A percentile compares a stretch with the other conserved stretches of the same genome.
phyloP scores from a whole-genome alignment of 2,888 invertebrate species.

The Caenorhabditis wallacei region DNA sequence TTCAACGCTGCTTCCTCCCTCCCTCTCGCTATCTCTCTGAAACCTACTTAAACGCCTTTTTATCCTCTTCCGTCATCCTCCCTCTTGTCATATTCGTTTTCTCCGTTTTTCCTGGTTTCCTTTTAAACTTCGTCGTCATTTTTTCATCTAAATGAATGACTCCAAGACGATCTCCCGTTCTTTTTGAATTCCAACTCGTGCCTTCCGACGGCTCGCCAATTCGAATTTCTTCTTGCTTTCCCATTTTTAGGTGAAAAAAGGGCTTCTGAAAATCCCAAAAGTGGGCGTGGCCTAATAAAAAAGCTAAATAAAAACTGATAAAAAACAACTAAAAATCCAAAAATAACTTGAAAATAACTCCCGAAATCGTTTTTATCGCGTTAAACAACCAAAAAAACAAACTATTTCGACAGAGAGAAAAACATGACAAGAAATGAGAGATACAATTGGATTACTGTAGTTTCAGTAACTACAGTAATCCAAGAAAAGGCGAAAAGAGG shows the following conservation, averaged over 20 bases:
- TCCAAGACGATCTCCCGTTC: slow-evolving; percentile 48
- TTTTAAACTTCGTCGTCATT: slow-evolving; percentile 28
- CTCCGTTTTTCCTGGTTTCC: slow-evolving; percentile 50
- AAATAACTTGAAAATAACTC: background rate
- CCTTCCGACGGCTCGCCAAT: slow-evolving; percentile 31
- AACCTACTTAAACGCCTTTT: slow-evolving; percentile 68
- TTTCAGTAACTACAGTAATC: background rate
- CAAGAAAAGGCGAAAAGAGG: background rate
- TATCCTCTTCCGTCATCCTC: slow-evolving; percentile 70
- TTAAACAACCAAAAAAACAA: background rate
- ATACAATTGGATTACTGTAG: too few species aligned
- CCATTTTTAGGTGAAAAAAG: slow-evolving; percentile 1
- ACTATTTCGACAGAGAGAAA: too few species aligned
- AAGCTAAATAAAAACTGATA: background rate
- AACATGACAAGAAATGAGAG: too few species aligned
- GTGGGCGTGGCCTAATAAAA: background rate
- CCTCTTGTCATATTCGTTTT: slow-evolving; percentile 69
- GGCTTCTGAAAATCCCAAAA: background rate
- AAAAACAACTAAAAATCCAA: background rate
- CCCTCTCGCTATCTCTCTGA: too few species aligned
- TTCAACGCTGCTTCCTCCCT: too few species aligned
- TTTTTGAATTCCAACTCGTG: background rate
- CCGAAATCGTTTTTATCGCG: background rate
- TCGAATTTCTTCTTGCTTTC: slow-evolving; percentile 22
- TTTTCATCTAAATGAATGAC: slow-evolving; percentile 61